Base-by-base conservation (phyloP, 2,113 vertebrate species). In the Brachypodius melanocephalos region DNA sequence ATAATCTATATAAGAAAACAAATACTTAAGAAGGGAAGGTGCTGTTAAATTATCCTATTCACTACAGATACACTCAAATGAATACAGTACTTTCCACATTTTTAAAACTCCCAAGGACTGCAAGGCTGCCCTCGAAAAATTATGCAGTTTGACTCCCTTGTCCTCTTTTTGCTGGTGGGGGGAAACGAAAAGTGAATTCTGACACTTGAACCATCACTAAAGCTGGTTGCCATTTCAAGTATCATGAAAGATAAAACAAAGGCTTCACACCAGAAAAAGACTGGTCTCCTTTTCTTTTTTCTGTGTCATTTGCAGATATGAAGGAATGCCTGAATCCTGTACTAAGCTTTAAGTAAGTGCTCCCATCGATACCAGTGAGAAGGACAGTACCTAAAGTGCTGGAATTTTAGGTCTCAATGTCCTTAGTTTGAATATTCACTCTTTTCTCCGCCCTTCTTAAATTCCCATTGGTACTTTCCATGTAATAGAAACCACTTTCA, bases 1-100 rank as follows among this genome's bases (percentile, higher is more conserved):
- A 90, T 95, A 90, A 94, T 91, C 71, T 95, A 80, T 74, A 81
- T 86, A 69, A 76, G 77, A 46, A 93, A 96, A 94, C 85, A 96
- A 93, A 96, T 90, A 93, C 88, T 96, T 96, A 61, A 96, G 88
- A 76, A 46, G 48, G 45, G 69, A 97, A 95, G 85, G 62, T 88
- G 65, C 84, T 83, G 36, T 75, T 96, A 90, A 94, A 96, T 93
- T 86, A 82, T 95, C 80, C 84, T 94, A 45, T 75, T 93, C 86
- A 59, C 68, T 36, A 65, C 43, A 5, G 21, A 68, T 69, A 66
- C 49, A 83, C 72, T 87, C 75, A 71, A 92, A 94, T 86, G 73
- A 68, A 80, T 66, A 94, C 9, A 3, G 48, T 80, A 65, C 85
- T 84, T 66, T 93, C 85, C 78, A 93, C 75, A 67, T 90, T 93